Conservation (phyloP, 2,888 invertebrate genomes). For the Diaprepes abbreviatus region DNA sequence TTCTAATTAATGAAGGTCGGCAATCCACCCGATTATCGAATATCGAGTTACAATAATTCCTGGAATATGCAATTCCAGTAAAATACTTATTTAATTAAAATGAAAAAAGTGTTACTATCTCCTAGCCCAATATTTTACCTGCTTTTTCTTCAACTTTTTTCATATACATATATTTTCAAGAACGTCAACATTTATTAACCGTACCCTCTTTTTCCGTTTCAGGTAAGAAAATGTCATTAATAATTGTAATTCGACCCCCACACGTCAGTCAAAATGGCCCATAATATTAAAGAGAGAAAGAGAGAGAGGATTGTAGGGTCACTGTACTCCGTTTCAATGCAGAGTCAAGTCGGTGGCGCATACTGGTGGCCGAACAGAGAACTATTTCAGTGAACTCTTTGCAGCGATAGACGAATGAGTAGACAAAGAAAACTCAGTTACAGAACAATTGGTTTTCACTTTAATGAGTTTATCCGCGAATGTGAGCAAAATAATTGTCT, state of each 20-base stretch:
- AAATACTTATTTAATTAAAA: too few relatives aligned
- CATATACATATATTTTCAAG: neutral
- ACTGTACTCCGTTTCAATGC: constrained; percentile 41
- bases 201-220: constrained; percentile 19
- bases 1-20: too few relatives aligned
- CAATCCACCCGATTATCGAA: too few relatives aligned
- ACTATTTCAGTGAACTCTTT: constrained; percentile 31
- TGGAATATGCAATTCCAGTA: too few relatives aligned
- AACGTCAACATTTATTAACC: constrained; percentile 3
- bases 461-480: neutral
- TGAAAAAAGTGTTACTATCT: too few relatives aligned
- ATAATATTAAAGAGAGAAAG: constrained; percentile 21
- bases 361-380: constrained; percentile 28
- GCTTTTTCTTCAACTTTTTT: too few relatives aligned
- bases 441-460: neutral
- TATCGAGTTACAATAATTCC: too few relatives aligned
- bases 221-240: constrained; percentile 19
- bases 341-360: constrained; percentile 44
- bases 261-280: constrained; percentile 19
- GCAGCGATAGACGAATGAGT: constrained; percentile 28
- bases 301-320: constrained; percentile 39
- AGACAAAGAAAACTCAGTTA: constrained; percentile 21
- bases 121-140: too few relatives aligned
- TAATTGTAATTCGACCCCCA: constrained; percentile 22
- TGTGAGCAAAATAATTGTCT: neutral